Evolutionary conservation across 2,888 invertebrate species (phyloP).

Genomic region (Cecidostiba fungosa): DNA sequence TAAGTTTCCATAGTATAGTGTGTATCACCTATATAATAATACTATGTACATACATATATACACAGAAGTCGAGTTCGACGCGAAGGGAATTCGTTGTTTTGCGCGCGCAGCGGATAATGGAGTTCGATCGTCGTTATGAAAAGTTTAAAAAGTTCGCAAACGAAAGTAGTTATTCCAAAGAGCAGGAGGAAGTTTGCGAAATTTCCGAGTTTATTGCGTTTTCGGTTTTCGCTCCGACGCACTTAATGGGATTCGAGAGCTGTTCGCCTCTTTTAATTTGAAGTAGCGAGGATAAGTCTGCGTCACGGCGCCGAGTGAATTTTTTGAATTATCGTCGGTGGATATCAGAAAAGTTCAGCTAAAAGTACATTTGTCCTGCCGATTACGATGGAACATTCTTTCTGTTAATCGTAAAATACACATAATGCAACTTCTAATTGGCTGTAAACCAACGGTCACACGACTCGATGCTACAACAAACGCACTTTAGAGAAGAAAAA

Average conservation of each 20-base stretch:
- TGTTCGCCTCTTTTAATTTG: background rate
- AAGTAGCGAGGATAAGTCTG: background rate
- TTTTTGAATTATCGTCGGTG: too few species aligned
- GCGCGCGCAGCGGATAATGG: too few species aligned
- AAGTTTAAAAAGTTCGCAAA: background rate
- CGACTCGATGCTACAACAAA: background rate
- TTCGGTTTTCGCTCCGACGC: background rate
- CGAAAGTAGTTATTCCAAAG: background rate
- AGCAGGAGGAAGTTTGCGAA: background rate
- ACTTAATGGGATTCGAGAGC: background rate
- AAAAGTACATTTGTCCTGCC: too few species aligned
- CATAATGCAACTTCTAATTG: background rate
- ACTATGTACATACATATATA: too few species aligned
- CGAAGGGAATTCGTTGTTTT: too few species aligned
- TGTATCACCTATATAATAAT: too few species aligned
- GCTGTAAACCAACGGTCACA: background rate
- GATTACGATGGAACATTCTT: background rate
- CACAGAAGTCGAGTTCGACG: too few species aligned
- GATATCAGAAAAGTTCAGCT: too few species aligned
- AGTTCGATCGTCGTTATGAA: background rate
- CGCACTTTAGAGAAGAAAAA: background rate
- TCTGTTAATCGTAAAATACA: background rate
- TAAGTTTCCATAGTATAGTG: background rate
- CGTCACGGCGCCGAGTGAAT: too few species aligned
- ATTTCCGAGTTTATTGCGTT: background rate